Conservation (phyloP, 2,888 invertebrate species). For the Sphecodes monilicornis region DNA sequence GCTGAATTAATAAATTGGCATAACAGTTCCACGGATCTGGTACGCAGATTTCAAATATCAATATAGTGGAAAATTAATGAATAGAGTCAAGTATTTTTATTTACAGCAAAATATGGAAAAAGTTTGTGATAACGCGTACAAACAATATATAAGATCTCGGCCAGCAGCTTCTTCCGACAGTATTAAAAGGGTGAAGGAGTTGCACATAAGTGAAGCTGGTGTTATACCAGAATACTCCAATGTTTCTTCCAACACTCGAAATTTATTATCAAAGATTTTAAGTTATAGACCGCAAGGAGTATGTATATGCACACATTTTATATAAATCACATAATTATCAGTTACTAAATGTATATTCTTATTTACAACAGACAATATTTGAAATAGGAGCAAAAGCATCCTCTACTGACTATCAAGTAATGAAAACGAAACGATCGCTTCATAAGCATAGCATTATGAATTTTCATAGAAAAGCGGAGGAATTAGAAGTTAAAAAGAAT, state of each 20-base stretch:
- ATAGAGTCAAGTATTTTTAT: constrained; percentile 35
- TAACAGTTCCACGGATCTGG: constrained; percentile 90
- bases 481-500: constrained; percentile 72
- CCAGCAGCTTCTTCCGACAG: constrained; percentile 96
- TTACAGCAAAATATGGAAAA: constrained; percentile 88
- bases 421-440: constrained; percentile 94
- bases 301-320: constrained; percentile 77
- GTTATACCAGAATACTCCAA: constrained; percentile 87
- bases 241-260: constrained; percentile 65
- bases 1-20: constrained; percentile 91
- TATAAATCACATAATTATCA: not conserved
- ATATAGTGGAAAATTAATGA: not conserved
- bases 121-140: constrained; percentile 95
- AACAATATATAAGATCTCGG: constrained; percentile 94
- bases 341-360: constrained; percentile 15
- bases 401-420: constrained; percentile 91
- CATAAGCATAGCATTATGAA: constrained; percentile 87
- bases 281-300: constrained; percentile 91
- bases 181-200: constrained; percentile 92
- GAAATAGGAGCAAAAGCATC: constrained; percentile 94
- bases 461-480: constrained; percentile 83
- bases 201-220: constrained; percentile 86
- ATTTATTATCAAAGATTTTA: constrained; percentile 89
- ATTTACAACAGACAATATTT: constrained; percentile 92
- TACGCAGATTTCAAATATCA: constrained; percentile 83